Conservation (phyloP, 2,113 vertebrate genomes). For the Nyctibius bracteatus region DNA sequence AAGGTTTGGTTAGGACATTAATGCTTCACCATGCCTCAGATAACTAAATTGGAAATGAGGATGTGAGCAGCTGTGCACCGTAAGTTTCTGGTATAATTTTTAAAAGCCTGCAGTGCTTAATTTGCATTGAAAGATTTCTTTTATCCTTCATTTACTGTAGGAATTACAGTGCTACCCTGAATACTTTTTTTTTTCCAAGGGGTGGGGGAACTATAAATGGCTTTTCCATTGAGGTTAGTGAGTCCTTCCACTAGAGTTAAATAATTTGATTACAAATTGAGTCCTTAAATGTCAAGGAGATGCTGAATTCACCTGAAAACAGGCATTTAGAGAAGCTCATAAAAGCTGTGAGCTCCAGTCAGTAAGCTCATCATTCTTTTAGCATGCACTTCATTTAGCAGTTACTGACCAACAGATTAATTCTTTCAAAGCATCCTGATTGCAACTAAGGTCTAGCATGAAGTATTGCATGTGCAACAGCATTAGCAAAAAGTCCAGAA, state of each 20-base stretch:
- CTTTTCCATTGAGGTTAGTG: constrained; percentile 12
- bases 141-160: constrained; percentile 3
- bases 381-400: not conserved
- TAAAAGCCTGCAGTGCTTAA: not conserved
- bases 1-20: not conserved
- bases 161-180: not conserved
- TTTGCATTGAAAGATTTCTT: not conserved
- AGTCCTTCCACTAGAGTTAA: constrained; percentile 56
- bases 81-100: not conserved
- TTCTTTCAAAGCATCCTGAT: not conserved
- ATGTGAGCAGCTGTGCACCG: not conserved
- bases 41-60: not conserved
- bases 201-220: not conserved
- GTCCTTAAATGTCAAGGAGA: constrained; percentile 65
- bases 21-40: not conserved
- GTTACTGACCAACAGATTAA: not conserved
- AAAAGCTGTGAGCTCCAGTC: constrained; percentile 14
- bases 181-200: not conserved
- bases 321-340: constrained; percentile 47
- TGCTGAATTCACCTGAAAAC: constrained; percentile 59
- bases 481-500: not conserved
- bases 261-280: constrained; percentile 65
- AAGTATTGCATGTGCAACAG: not conserved
- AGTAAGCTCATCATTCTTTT: constrained; percentile 13
- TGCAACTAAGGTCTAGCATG: not conserved